Evolutionary conservation across 1,140 invertebrate genomes (phyloP).

Genomic region (Drosophila ironensis): DNA sequence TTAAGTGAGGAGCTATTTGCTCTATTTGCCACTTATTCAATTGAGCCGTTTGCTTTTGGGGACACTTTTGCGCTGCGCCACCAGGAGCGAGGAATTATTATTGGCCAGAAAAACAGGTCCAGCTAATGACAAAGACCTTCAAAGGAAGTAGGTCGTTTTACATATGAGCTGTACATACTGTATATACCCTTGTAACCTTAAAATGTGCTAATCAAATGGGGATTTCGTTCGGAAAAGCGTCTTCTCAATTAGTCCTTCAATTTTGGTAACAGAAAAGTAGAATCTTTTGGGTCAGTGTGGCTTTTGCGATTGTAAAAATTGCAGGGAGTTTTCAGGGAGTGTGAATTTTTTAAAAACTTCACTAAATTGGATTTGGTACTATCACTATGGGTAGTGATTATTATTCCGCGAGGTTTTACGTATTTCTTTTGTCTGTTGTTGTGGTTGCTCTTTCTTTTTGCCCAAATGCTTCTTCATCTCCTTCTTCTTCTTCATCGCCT

Average conservation of each 20-base stretch:
- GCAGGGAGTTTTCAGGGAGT: no score
- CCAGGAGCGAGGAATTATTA: constrained; percentile 27
- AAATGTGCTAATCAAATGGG: background rate
- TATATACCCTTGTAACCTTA: background rate
- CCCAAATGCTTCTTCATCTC: constrained; percentile 7
- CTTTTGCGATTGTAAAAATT: no score
- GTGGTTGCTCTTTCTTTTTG: constrained; percentile 42
- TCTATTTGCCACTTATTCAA: constrained; percentile 62
- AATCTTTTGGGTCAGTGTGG: no score
- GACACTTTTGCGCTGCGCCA: constrained; percentile 18
- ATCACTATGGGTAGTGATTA: no score
- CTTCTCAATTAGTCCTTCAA: no score
- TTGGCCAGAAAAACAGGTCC: constrained; percentile 1
- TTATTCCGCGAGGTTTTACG: background rate
- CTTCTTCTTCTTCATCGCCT: constrained; percentile 7
- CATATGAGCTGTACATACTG: background rate
- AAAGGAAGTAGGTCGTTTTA: constrained; percentile 22
- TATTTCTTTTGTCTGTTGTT: constrained; percentile 43
- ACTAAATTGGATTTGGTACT: no score
- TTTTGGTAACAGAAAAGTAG: no score
- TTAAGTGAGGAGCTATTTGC: constrained; percentile 24
- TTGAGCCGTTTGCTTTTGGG: constrained; percentile 30
- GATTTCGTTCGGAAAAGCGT: no score
- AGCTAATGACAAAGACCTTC: constrained; percentile 41
- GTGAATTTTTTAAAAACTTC: no score